Base-by-base conservation (phyloP, 2,888 invertebrate genomes). In the Orgyia antiqua region DNA sequence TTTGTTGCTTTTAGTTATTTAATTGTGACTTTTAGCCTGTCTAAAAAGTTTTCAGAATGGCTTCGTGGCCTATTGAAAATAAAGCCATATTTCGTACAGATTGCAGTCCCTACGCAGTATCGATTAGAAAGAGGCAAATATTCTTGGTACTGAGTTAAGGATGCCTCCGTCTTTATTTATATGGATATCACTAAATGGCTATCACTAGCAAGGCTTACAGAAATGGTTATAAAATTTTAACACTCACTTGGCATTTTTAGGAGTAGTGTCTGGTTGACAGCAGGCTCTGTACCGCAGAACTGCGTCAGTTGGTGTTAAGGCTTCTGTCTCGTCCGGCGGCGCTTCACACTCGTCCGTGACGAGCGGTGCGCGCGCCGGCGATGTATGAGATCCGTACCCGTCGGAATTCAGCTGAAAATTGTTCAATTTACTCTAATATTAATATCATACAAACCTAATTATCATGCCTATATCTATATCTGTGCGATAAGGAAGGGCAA, bases 191-290 rank as follows among this genome's bases (percentile, higher is more conserved):
- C n/a, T n/a, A n/a, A n/a, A n/a, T n/a, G n/a, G n/a, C n/a, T n/a
- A n/a, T n/a, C n/a, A n/a, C n/a, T n/a, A n/a, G n/a, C n/a, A n/a
- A n/a, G n/a, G n/a, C n/a, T n/a, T n/a, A n/a, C n/a, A n/a, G n/a
- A n/a, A n/a, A n/a, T n/a, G n/a, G n/a, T n/a, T n/a, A n/a, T n/a
- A n/a, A n/a, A n/a, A n/a, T n/a, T n/a, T n/a, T n/a, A n/a, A n/a
- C 6, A 23, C 23, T 94, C 78, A 95, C 95, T 95, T 95, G 78
- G 95, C 95, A 89, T 96, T 96, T 87, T 95, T 96, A 53, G 95
- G 95, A 77, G 83, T 87, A 46, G 71, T 82, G 47, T 88, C 80
- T 26, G 84, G 82, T 62, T 88, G 87, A 66, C 87, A 86, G 66
- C 84, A 83, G 11, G 75, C 56, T 28, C 83, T 56, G 45, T 83